Base-by-base conservation (phyloP, 2,797 vertebrate genomes). In the Coluber constrictor region DNA sequence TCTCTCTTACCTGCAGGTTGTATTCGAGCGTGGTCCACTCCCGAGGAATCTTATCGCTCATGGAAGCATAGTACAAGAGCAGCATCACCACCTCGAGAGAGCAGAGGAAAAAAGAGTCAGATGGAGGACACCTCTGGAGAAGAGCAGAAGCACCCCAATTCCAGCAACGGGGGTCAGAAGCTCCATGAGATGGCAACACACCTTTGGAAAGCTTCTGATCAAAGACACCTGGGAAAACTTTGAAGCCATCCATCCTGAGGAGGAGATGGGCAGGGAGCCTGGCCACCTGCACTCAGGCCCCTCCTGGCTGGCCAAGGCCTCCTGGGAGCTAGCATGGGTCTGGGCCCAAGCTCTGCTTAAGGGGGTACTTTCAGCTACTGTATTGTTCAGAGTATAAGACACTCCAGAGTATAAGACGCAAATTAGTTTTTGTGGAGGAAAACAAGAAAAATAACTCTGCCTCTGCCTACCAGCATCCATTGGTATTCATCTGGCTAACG, bases 31-130 rank as follows among this genome's bases (percentile, higher is more conserved):
- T 95, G 8, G 97, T 97, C 88, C 98, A 97, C 86, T 98, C 98
- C 88, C 95, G 94, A 0, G 97, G 96, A 56, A 90, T 98, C 95
- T 91, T 97, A 79, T 97, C 98, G 95, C 98, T 98, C 97, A 99
- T 98, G 88, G 98, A 97, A 18, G 98, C 97, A 43, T 98, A 97
- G 89, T 99, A 99, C 0, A 99, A 97, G 0, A 99, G 98, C 94
- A 99, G 94, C 95, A 99, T 97, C 0, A 98, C 97, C 92, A 99
- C 98, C 99, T 99, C 95, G 25, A 94, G 93, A 3, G 37, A 95
- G 87, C 54, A 60, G 87, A 87, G 23, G 23, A 16, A 15, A 10
- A 15, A 43, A 4, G 4, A 55, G 6, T 57, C 27, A 66, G 5
- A 7, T 29, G 27, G 27, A 63, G 60, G 57, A 10, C 7, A 2